Percentiles rank a stretch among this genome's conserved stretches.
phyloP scores from a whole-genome alignment of 2,888 invertebrate species.

The Syrphus vitripennis region DNA sequence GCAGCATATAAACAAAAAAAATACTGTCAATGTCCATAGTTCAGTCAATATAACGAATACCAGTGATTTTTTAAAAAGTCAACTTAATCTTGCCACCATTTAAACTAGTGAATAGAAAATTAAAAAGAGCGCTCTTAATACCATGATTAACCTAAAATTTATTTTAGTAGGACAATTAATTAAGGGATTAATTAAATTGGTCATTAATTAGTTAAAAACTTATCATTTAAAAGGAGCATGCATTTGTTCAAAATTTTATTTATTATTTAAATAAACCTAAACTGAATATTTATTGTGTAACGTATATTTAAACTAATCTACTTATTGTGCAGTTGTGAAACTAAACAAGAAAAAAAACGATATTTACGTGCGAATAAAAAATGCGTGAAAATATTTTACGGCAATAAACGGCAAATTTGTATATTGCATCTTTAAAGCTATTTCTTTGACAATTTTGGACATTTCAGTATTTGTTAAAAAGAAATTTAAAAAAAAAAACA shows the following conservation, averaged over 20 bases:
- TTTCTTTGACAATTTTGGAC: constrained; percentile 13
- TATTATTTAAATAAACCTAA: no score
- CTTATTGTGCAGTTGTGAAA: constrained; percentile 35
- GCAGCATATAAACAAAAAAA: no score
- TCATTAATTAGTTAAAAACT: not conserved
- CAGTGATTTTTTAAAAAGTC: no score
- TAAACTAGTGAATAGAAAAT: no score
- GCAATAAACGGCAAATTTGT: constrained; percentile 68
- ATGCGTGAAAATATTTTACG: constrained; percentile 36
- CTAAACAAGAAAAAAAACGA: not conserved
- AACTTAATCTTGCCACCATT: no score
- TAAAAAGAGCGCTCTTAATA: no score
- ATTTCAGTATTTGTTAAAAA: constrained; percentile 11
- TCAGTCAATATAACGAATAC: no score
- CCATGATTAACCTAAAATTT: no score
- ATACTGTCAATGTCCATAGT: no score
- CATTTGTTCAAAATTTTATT: not conserved
- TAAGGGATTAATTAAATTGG: not conserved
- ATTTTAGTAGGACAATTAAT: no score
- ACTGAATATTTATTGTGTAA: no score
- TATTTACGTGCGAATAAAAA: not conserved
- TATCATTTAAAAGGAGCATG: not conserved
- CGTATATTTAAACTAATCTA: not conserved
- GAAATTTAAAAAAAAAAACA: constrained; percentile 9
- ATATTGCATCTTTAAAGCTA: constrained; percentile 13